phyloP scores from a whole-genome alignment of 1,140 invertebrate species.

The Pogonus chalceus region DNA sequence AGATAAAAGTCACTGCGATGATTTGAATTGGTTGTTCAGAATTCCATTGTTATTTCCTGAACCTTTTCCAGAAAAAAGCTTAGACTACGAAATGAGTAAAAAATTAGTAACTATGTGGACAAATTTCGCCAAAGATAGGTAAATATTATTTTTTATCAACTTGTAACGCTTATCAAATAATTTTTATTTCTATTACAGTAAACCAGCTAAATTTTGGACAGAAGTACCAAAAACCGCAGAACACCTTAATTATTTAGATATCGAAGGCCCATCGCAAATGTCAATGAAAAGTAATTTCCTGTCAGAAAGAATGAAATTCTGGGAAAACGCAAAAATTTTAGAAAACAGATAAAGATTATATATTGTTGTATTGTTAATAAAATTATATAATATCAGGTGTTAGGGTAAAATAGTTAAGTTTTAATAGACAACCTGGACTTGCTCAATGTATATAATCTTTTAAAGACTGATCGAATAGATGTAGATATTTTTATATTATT shows the following conservation, averaged over 20 bases:
- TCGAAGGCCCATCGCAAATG: background rate
- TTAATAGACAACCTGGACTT: no score
- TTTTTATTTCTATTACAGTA: background rate
- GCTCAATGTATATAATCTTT: no score
- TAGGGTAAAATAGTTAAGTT: no score
- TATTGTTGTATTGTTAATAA: no score
- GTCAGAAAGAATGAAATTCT: background rate
- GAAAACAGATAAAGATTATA: background rate
- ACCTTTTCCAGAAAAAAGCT: constrained; percentile 20
- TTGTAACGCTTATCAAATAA: background rate
- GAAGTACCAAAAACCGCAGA: background rate
- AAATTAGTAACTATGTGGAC: constrained; percentile 38
- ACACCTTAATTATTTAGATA: background rate
- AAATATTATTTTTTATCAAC: constrained; percentile 21
- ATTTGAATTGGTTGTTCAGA: constrained; percentile 31
- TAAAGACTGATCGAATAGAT: no score
- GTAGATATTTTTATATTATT: no score
- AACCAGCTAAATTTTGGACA: background rate
- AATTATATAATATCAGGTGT: no score
- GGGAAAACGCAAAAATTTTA: background rate
- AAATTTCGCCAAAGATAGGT: constrained; percentile 45
- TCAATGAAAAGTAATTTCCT: background rate
- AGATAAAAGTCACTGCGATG: constrained; percentile 30
- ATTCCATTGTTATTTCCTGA: constrained; percentile 21
- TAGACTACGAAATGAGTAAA: constrained; percentile 30